phyloP scores from a whole-genome alignment of 2,888 invertebrate species.

The Baronia brevicornis region DNA sequence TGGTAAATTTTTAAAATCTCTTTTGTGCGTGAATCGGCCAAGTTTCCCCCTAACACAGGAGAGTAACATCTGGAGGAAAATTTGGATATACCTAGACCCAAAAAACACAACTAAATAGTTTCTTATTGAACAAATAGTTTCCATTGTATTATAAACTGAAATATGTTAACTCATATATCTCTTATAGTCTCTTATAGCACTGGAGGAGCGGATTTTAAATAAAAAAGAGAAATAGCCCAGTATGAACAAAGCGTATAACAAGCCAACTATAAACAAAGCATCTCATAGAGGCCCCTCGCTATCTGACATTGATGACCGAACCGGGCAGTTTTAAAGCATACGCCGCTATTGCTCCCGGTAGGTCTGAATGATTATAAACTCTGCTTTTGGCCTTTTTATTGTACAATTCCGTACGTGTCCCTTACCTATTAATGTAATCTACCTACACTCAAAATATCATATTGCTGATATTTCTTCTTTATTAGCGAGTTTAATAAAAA shows the following conservation, averaged over 20 bases:
- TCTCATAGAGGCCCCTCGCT: constrained; percentile 52
- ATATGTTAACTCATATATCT: background rate
- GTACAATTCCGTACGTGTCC: too few species aligned
- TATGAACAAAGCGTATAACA: constrained; percentile 45
- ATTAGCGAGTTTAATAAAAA: too few species aligned
- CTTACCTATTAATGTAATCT: too few species aligned
- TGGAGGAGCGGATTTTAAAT: too few species aligned
- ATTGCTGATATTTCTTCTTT: too few species aligned
- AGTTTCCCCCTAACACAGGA: too few species aligned
- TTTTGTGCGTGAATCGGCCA: too few species aligned
- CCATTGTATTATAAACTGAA: background rate
- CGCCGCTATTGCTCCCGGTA: constrained; percentile 33
- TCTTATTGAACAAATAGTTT: background rate
- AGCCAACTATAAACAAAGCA: constrained; percentile 62
- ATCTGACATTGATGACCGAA: constrained; percentile 54
- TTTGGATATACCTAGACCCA: constrained; percentile 4
- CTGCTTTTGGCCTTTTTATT: constrained; percentile 10
- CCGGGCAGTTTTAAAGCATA: constrained; percentile 52
- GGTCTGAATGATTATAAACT: constrained; percentile 53
- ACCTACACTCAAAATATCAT: too few species aligned
- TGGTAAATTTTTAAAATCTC: too few species aligned
- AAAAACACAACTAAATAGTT: background rate
- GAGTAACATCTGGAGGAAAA: too few species aligned
- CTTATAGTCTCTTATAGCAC: too few species aligned
- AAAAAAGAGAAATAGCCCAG: constrained; percentile 23